A percentile compares a stretch with the other conserved stretches of the same genome.
These are phyloP conservation scores for Coenonympha arcania DNA, from an alignment of 2,888 invertebrate genomes.

Conservation along the genomic window DNA sequence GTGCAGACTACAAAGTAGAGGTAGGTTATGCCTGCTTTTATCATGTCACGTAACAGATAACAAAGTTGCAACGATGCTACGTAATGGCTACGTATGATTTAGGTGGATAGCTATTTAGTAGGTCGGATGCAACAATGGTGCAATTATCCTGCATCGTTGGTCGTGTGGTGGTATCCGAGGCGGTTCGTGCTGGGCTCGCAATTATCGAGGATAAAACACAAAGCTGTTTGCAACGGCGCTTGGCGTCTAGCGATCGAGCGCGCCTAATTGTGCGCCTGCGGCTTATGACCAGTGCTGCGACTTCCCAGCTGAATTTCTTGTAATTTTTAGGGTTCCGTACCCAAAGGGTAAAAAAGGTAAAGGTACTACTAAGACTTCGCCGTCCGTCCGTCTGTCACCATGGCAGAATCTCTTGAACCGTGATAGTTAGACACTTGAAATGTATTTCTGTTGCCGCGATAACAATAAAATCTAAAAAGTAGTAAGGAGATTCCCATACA, in stretches of 20 bases:
- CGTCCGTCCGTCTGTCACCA: too few species aligned
- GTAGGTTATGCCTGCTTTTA: not conserved
- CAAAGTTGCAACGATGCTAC: constrained; percentile 49
- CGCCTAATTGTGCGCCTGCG: constrained; percentile 64
- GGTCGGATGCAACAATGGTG: constrained; percentile 58
- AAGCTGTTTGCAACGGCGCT: constrained; percentile 53
- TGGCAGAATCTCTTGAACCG: too few species aligned
- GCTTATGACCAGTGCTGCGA: constrained; percentile 33
- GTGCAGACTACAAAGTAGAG: not conserved
- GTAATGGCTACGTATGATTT: constrained; percentile 61
- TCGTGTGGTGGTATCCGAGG: constrained; percentile 48
- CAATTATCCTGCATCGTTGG: constrained; percentile 65
- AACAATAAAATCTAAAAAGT: too few species aligned
- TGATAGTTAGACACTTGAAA: too few species aligned
- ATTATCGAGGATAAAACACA: constrained; percentile 67
- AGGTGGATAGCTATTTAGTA: constrained; percentile 39
- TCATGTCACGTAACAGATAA: constrained; percentile 45
- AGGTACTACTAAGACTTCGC: too few species aligned
- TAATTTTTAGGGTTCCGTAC: too few species aligned
- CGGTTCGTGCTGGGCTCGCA: constrained; percentile 50
- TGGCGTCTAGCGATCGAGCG: constrained; percentile 42
- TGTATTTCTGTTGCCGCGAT: too few species aligned
- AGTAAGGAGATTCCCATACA: too few species aligned
- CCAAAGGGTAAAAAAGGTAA: too few species aligned
- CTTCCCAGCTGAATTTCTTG: constrained; percentile 2